Evolutionary conservation across 2,888 invertebrate species (phyloP).

Genomic region (Hermodice carunculata): DNA sequence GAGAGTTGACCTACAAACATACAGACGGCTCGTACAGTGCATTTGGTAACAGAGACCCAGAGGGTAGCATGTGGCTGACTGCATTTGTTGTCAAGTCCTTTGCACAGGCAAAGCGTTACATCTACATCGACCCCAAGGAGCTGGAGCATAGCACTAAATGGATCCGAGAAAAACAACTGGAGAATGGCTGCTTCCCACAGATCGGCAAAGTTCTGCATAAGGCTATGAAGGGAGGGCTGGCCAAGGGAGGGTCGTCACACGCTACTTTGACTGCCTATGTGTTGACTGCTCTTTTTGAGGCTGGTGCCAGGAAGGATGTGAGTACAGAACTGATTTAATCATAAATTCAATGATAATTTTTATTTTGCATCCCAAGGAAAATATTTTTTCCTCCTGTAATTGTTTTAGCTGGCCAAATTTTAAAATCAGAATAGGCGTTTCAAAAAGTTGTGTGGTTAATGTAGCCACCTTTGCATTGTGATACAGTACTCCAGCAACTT

Average conservation of each 20-base stretch:
- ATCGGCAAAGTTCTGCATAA: conserved; percentile 43
- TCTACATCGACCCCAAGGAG: conserved; percentile 74
- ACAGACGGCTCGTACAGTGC: conserved; percentile 66
- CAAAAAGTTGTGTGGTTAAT: no score
- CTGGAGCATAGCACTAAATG: conserved; percentile 49
- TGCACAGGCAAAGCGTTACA: conserved; percentile 72
- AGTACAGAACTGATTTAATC: no score
- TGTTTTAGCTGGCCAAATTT: no score
- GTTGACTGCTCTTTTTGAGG: conserved; percentile 58
- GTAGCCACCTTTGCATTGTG: no score
- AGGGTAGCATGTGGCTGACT: conserved; percentile 74
- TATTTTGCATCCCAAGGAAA: no score
- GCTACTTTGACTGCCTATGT: conserved; percentile 62
- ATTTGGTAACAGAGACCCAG: conserved; percentile 53
- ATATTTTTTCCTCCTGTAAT: no score
- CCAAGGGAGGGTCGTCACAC: conserved; percentile 35
- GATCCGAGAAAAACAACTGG: conserved; percentile 75
- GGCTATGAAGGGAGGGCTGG: conserved; percentile 61
- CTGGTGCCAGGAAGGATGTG: conserved; percentile 51
- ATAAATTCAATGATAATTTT: no score
- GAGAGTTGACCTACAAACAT: conserved; percentile 86
- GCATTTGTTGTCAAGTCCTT: conserved; percentile 83
- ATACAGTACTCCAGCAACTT: no score
- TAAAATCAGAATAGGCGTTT: no score
- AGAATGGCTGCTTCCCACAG: conserved; percentile 81